Conservation (phyloP, 2,113 vertebrate species). For the Percopsis transmontana region DNA sequence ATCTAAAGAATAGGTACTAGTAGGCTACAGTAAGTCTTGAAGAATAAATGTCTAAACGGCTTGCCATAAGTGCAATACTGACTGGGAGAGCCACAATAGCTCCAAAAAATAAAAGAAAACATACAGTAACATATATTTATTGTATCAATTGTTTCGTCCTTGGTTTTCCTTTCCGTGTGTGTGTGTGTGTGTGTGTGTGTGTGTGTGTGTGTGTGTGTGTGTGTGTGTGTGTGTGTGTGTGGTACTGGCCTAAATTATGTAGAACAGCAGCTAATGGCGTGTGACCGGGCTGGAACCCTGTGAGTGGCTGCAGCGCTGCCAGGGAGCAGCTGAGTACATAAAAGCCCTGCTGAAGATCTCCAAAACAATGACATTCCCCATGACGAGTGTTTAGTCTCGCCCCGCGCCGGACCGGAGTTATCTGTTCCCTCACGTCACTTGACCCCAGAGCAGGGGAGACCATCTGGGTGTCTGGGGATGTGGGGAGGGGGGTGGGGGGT, state of each 20-base stretch:
- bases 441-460: conserved; percentile 85
- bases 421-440: conserved; percentile 89
- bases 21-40: too few relatives aligned
- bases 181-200: conserved; percentile 7
- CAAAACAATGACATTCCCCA: conserved; percentile 93
- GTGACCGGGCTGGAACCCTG: conserved; percentile 80
- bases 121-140: too few relatives aligned
- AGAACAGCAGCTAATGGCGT: conserved; percentile 83
- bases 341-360: conserved; percentile 83
- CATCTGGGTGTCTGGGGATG: conserved; percentile 71
- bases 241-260: conserved; percentile 72
- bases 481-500: neutral
- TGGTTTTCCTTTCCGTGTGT: neutral
- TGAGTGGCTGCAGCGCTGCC: conserved; percentile 57
- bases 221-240: neutral
- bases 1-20: too few relatives aligned
- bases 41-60: too few relatives aligned
- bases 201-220: conserved; percentile 24
- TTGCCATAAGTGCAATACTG: too few relatives aligned
- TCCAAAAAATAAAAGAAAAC: too few relatives aligned
- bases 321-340: conserved; percentile 94
- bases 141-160: too few relatives aligned
- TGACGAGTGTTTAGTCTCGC: conserved; percentile 95
- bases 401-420: conserved; percentile 79
- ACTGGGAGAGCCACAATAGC: too few relatives aligned